Percentiles rank a stretch among this genome's conserved stretches.
phyloP scores from a whole-genome alignment of 2,888 invertebrate genomes.

The Odontomyia ornata region DNA sequence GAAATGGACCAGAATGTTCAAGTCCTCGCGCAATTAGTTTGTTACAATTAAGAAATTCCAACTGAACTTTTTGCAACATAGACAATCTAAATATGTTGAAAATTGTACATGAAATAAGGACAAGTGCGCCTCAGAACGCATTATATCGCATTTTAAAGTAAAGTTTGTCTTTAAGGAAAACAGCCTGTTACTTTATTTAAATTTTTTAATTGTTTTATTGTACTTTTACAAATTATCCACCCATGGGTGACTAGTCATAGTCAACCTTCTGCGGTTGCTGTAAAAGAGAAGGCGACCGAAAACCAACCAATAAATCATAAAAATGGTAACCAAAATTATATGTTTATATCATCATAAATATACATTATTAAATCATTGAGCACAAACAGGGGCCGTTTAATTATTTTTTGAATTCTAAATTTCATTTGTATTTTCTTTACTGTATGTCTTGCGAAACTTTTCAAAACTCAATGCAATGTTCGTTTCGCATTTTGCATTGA shows the following conservation, averaged over 20 bases:
- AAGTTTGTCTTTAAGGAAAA: conserved; percentile 8
- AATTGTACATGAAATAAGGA: conserved; percentile 4
- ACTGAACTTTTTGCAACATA: background rate
- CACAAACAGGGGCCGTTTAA: conserved; percentile 54
- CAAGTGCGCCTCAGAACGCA: conserved; percentile 19
- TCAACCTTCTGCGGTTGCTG: conserved; percentile 85
- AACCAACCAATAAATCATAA: conserved; percentile 62
- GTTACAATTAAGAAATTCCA: background rate
- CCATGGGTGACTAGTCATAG: conserved; percentile 55
- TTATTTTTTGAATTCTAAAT: conserved; percentile 49
- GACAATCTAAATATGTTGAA: conserved; percentile 10
- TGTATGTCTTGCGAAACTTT: conserved; percentile 3
- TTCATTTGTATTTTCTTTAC: conserved; percentile 20
- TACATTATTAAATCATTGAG: conserved; percentile 48
- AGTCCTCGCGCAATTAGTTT: background rate
- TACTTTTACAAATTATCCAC: conserved; percentile 46
- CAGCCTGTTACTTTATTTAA: conserved; percentile 17
- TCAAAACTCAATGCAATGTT: background rate
- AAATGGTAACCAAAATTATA: conserved; percentile 48
- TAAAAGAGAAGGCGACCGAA: conserved; percentile 83
- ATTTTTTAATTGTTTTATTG: conserved; percentile 27
- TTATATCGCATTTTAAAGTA: background rate
- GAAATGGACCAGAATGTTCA: background rate
- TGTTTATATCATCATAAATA: conserved; percentile 47
- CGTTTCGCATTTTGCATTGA: background rate